Conservation (phyloP, 1,140 invertebrate species). For the Pissodes strobi region DNA sequence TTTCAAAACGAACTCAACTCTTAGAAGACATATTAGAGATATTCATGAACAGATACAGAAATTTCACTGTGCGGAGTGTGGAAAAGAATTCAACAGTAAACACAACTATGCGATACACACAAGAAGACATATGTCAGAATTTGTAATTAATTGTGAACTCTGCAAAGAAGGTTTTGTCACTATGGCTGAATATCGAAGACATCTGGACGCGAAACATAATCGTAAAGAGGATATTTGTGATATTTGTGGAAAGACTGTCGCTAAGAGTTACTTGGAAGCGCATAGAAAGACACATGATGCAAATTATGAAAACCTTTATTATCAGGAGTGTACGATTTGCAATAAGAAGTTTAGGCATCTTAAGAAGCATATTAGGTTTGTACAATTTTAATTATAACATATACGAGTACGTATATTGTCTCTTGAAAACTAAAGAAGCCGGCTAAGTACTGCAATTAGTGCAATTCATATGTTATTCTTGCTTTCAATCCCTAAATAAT, state of each 20-base stretch:
- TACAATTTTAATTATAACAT: background rate
- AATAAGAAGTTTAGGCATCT: slow-evolving; percentile 49
- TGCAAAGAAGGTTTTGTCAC: slow-evolving; percentile 54
- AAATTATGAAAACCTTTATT: slow-evolving; percentile 44
- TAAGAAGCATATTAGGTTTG: slow-evolving; percentile 14
- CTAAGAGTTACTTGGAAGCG: slow-evolving; percentile 33
- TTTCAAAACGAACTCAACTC: slow-evolving; percentile 25
- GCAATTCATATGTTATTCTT: too few species aligned
- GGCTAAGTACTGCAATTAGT: too few species aligned
- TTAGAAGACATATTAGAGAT: slow-evolving; percentile 58
- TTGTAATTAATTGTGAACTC: slow-evolving; percentile 48
- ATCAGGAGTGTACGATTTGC: slow-evolving; percentile 57
- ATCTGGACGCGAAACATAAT: slow-evolving; percentile 36
- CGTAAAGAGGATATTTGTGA: slow-evolving; percentile 28
- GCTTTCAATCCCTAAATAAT: too few species aligned
- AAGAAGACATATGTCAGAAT: slow-evolving; percentile 50
- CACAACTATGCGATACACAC: slow-evolving; percentile 28
- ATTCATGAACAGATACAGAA: slow-evolving; percentile 24
- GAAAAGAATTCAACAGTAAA: slow-evolving; percentile 34
- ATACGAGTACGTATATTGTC: too few species aligned
- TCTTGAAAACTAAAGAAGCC: too few species aligned
- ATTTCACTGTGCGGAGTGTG: slow-evolving; percentile 34
- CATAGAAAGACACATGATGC: slow-evolving; percentile 33
- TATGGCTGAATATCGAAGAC: slow-evolving; percentile 32
- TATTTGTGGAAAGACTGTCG: slow-evolving; percentile 59